A percentile compares a stretch with the other conserved stretches of the same genome.
phyloP scores from a whole-genome alignment of 2,888 invertebrate genomes.

The Campoletis raptor region DNA sequence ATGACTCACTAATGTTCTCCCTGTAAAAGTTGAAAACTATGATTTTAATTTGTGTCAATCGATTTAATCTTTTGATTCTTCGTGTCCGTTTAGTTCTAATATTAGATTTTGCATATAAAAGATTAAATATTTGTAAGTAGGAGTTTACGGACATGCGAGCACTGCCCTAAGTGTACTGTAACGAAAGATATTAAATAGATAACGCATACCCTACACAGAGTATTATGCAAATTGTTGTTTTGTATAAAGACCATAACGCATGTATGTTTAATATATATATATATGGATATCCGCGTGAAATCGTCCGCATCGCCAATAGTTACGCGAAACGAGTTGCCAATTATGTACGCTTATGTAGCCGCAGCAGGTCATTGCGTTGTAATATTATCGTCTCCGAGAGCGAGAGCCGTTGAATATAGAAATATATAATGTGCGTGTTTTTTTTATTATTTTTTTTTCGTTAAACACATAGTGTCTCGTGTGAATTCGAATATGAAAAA shows the following conservation, averaged over 20 bases:
- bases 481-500: neutral
- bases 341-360: slow-evolving; percentile 60
- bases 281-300: slow-evolving; percentile 49
- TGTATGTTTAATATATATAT: slow-evolving; percentile 27
- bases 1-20: neutral
- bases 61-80: neutral
- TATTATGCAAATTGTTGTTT: slow-evolving; percentile 33
- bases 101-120: neutral
- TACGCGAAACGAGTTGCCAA: slow-evolving; percentile 69
- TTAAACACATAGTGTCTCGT: neutral
- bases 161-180: slow-evolving; percentile 19
- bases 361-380: slow-evolving; percentile 59
- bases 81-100: neutral
- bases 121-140: slow-evolving; percentile 13
- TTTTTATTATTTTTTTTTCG: neutral
- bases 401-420: slow-evolving; percentile 36
- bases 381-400: slow-evolving; percentile 61
- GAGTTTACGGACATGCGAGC: neutral
- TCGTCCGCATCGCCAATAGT: slow-evolving; percentile 58
- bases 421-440: neutral
- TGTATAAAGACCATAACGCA: neutral
- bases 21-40: neutral
- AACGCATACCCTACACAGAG: slow-evolving; percentile 6
- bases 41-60: neutral
- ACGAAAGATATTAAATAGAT: slow-evolving; percentile 45